phyloP scores from a whole-genome alignment of 2,113 vertebrate species.

The Psettodes erumei region DNA sequence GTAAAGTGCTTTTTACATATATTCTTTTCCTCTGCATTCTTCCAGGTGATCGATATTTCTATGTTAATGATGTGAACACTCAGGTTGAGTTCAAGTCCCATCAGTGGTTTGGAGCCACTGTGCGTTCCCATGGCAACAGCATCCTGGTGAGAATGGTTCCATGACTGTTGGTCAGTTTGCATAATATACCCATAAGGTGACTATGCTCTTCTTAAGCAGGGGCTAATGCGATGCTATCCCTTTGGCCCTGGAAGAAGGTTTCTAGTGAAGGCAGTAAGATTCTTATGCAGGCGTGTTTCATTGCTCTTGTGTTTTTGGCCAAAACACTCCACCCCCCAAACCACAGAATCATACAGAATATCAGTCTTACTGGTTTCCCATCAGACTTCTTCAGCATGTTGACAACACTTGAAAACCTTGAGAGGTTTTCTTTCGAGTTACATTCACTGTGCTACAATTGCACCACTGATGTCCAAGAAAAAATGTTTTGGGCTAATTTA shows the following conservation, averaged over 20 bases:
- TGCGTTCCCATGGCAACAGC: conserved; percentile 74
- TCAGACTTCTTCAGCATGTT: not conserved
- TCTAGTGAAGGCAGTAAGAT: no score
- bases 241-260: no score
- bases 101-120: conserved; percentile 77
- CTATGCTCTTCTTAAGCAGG: not conserved
- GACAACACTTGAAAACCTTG: not conserved
- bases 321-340: not conserved
- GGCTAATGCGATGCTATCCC: not conserved
- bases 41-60: conserved; percentile 75
- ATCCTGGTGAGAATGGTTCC: conserved; percentile 67
- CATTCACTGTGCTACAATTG: not conserved
- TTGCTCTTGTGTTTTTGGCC: no score
- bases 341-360: not conserved
- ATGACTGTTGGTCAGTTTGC: not conserved
- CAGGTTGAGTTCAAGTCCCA: conserved; percentile 80
- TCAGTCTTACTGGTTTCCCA: not conserved
- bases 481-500: not conserved
- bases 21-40: conserved; percentile 5
- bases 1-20: not conserved
- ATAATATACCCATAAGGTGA: not conserved
- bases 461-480: not conserved
- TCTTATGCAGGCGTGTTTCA: no score
- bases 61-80: conserved; percentile 71
- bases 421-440: not conserved